Conservation (phyloP, 2,113 vertebrate genomes). For the Ameiurus melas region DNA sequence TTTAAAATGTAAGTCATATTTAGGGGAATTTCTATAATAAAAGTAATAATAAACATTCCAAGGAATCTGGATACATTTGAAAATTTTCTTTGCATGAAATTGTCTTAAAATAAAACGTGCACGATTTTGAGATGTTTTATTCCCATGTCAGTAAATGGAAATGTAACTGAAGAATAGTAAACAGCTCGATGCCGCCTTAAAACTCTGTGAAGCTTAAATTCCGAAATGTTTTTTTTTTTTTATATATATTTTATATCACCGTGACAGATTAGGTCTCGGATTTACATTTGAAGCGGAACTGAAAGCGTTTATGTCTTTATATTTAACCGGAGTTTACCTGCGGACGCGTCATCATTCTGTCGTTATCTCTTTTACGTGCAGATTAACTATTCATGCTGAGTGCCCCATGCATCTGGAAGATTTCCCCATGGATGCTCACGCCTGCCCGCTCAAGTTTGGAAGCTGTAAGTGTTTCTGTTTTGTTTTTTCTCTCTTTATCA, state of each 20-base stretch:
- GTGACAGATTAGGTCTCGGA: background rate
- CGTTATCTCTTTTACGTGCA: slow-evolving; percentile 59
- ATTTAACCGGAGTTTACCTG: background rate
- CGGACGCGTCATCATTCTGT: background rate
- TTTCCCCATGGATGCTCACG: slow-evolving; percentile 97
- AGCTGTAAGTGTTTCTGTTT: slow-evolving; percentile 85
- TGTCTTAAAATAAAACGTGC: background rate
- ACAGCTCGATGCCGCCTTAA: background rate
- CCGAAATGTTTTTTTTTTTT: background rate
- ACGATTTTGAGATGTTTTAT: background rate
- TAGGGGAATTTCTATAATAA: background rate
- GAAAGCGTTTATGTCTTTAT: background rate
- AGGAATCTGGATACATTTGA: background rate
- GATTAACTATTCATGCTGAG: slow-evolving; percentile 95
- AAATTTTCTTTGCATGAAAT: background rate
- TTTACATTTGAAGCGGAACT: background rate
- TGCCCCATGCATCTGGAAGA: slow-evolving; percentile 99
- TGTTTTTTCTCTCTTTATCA: background rate
- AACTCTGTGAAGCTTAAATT: background rate
- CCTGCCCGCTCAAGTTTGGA: slow-evolving; percentile 96
- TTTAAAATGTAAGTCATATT: background rate
- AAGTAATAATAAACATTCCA: background rate
- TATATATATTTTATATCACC: background rate
- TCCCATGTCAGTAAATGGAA: background rate
- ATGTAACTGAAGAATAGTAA: background rate